Evolutionary conservation across 2,888 invertebrate species (phyloP).

Genomic region (Trissoscelio sp.): DNA sequence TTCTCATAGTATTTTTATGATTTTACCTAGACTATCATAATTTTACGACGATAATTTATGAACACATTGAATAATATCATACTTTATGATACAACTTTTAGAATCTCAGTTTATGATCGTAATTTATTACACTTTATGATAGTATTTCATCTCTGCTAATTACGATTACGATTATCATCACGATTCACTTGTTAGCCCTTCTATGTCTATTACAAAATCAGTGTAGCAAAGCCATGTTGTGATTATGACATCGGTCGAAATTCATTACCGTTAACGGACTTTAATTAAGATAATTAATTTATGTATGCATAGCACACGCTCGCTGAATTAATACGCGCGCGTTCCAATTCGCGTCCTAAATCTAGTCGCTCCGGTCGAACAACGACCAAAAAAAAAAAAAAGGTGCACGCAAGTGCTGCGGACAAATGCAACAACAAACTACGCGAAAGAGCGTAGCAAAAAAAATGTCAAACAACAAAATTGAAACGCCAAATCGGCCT

Average conservation of each 20-base stretch:
- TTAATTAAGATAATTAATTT: constrained; percentile 61
- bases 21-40: too few species aligned
- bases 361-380: constrained; percentile 18
- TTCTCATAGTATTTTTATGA: too few species aligned
- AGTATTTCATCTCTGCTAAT: too few species aligned
- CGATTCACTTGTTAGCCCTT: constrained; percentile 10
- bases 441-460: too few species aligned
- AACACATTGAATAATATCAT: too few species aligned
- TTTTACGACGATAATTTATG: too few species aligned
- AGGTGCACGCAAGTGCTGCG: not conserved
- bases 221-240: not conserved
- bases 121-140: too few species aligned
- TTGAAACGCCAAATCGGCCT: constrained; percentile 31
- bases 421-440: not conserved
- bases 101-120: too few species aligned
- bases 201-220: constrained; percentile 20
- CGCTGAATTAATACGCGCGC: constrained; percentile 29
- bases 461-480: constrained; percentile 10
- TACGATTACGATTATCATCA: constrained; percentile 3
- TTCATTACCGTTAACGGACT: constrained; percentile 57
- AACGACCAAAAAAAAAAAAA: not conserved
- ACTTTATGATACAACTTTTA: too few species aligned
- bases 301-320: constrained; percentile 47
- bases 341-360: constrained; percentile 29
- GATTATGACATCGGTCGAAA: constrained; percentile 53